phyloP scores from a whole-genome alignment of 2,888 invertebrate species.

The Thecophora atra region DNA sequence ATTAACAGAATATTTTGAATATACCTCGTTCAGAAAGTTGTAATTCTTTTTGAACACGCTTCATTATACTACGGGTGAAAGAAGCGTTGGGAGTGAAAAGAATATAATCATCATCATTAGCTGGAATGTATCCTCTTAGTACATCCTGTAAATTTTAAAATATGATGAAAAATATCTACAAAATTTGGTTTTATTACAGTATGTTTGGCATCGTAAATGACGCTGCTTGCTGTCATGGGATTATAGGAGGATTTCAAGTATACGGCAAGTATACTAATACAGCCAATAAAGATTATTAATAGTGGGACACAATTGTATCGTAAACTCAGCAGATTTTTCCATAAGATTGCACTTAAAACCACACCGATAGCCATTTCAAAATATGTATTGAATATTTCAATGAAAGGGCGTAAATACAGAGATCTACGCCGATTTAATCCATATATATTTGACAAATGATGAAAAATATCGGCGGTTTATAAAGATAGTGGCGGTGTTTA shows the following conservation, averaged over 20 bases:
- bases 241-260: constrained; percentile 51
- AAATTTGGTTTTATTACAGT: constrained; percentile 38
- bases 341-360: constrained; percentile 50
- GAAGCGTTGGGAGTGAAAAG: constrained; percentile 52
- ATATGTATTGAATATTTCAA: too few relatives aligned
- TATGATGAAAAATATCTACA: not conserved
- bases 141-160: constrained; percentile 44
- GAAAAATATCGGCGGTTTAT: too few relatives aligned
- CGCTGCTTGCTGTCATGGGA: constrained; percentile 38
- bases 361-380: constrained; percentile 38
- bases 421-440: too few relatives aligned
- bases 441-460: too few relatives aligned
- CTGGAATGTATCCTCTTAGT: constrained; percentile 51
- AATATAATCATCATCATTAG: constrained; percentile 53
- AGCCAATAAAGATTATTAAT: constrained; percentile 43
- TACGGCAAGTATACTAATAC: constrained; percentile 44
- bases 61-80: constrained; percentile 52
- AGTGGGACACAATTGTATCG: constrained; percentile 49
- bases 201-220: constrained; percentile 37
- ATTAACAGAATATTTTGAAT: not conserved
- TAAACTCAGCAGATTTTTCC: constrained; percentile 56
- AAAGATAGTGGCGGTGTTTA: too few relatives aligned
- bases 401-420: too few relatives aligned
- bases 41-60: constrained; percentile 52
- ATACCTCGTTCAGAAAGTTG: constrained; percentile 51